Evolutionary conservation across 2,888 invertebrate genomes (phyloP).

Genomic region (Andricus quercusramuli): DNA sequence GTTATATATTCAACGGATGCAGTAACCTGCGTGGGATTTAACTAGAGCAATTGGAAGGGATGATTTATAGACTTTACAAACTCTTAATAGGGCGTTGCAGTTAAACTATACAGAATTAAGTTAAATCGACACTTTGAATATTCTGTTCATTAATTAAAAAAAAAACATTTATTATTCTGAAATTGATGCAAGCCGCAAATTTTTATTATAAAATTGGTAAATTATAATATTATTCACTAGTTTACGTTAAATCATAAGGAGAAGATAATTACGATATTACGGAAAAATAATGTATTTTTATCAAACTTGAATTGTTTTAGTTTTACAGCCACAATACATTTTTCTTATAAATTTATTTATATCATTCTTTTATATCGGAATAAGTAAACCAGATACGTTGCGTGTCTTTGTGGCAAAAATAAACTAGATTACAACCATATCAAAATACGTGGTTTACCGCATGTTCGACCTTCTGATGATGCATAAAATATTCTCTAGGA

Average conservation of each 20-base stretch:
- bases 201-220: too few species aligned
- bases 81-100: conserved; percentile 25
- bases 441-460: conserved; percentile 23
- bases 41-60: conserved; percentile 53
- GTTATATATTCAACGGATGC: conserved; percentile 22
- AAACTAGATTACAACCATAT: conserved; percentile 21
- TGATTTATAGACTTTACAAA: conserved; percentile 31
- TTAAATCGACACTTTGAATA: not conserved
- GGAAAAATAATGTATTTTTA: not conserved
- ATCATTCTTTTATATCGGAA: not conserved
- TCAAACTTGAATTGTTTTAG: not conserved
- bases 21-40: conserved; percentile 38
- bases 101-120: conserved; percentile 34
- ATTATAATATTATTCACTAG: not conserved
- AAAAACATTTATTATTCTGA: not conserved
- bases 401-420: conserved; percentile 15
- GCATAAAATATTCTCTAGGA: not conserved
- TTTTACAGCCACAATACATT: conserved; percentile 23
- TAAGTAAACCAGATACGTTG: conserved; percentile 3
- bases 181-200: too few species aligned
- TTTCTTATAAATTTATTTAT: not conserved
- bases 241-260: not conserved
- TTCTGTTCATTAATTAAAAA: not conserved
- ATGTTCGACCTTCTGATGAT: not conserved
- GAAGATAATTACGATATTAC: not conserved